phyloP scores from a whole-genome alignment of 2,113 vertebrate genomes.

The Otis tarda region DNA sequence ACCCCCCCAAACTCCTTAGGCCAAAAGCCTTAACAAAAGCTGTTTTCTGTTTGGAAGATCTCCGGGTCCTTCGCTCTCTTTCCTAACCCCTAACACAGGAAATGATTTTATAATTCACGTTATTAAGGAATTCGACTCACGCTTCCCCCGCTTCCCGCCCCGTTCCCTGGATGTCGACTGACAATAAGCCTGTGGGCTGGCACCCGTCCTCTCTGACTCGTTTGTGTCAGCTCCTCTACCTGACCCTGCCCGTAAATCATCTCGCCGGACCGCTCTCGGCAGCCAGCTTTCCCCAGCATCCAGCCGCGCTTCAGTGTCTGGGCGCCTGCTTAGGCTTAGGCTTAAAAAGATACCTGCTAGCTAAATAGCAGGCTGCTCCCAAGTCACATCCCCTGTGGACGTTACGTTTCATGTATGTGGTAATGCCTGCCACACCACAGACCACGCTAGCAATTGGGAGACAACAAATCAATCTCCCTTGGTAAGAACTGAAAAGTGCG shows the following conservation, averaged over 20 bases:
- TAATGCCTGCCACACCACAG: background rate
- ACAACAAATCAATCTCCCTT: background rate
- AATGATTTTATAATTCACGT: constrained; percentile 56
- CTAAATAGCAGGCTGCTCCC: fast-evolving
- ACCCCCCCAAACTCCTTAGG: constrained; percentile 28
- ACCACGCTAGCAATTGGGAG: background rate
- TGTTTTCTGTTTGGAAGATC: constrained; percentile 66
- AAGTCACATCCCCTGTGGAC: fast-evolving
- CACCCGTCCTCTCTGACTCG: background rate
- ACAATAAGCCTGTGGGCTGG: constrained; percentile 30
- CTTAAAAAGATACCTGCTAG: background rate
- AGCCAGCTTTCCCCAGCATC: background rate
- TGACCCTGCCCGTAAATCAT: constrained; percentile 36
- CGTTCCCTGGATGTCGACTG: background rate
- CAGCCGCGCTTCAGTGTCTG: fast-evolving
- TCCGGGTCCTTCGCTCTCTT: constrained; percentile 5
- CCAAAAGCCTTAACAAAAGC: constrained; percentile 66
- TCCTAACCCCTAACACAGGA: constrained; percentile 59
- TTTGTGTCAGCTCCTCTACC: constrained; percentile 28
- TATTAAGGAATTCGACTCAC: constrained; percentile 34
- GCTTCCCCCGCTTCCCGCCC: background rate
- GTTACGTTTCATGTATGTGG: fast-evolving
- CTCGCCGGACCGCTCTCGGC: background rate
- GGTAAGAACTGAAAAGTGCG: background rate
- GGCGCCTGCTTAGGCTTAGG: background rate